These are phyloP conservation scores for Steinernema khuongi DNA, from an alignment of 1,140 invertebrate species.

Conservation along the genomic window DNA sequence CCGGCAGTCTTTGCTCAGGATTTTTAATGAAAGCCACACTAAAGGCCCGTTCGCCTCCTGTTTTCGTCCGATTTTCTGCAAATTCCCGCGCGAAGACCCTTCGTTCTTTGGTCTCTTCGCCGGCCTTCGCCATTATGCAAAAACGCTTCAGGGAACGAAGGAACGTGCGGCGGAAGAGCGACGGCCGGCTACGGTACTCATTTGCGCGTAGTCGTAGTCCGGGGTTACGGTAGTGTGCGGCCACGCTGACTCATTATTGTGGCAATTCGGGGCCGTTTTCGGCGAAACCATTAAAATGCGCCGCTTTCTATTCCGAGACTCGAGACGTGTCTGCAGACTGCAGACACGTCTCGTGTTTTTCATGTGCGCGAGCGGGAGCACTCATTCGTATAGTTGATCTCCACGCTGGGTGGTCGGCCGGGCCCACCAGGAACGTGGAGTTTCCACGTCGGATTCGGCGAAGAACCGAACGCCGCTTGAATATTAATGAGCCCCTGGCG, in stretches of 20 bases:
- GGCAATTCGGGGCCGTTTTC: neutral
- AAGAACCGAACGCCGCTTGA: neutral
- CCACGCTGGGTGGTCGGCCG: neutral
- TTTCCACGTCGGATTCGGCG: neutral
- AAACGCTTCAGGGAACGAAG: too few species aligned
- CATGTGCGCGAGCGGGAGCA: neutral
- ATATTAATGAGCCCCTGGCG: neutral
- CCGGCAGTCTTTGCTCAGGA: too few species aligned
- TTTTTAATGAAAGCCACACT: too few species aligned
- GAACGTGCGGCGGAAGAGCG: too few species aligned
- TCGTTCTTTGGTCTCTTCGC: too few species aligned
- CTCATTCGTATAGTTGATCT: conserved; percentile 12
- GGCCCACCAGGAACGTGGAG: too few species aligned
- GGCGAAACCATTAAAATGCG: conserved; percentile 13
- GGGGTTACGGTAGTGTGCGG: neutral
- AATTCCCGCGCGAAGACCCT: too few species aligned
- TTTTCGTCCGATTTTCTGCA: too few species aligned
- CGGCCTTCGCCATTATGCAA: too few species aligned
- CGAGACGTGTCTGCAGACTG: neutral
- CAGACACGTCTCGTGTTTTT: neutral
- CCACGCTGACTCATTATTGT: neutral
- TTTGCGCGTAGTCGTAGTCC: neutral
- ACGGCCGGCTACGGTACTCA: neutral
- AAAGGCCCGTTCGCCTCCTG: too few species aligned
- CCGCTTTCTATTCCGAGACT: neutral